phyloP scores from a whole-genome alignment of 2,888 invertebrate species.

The Limnephilus marmoratus region DNA sequence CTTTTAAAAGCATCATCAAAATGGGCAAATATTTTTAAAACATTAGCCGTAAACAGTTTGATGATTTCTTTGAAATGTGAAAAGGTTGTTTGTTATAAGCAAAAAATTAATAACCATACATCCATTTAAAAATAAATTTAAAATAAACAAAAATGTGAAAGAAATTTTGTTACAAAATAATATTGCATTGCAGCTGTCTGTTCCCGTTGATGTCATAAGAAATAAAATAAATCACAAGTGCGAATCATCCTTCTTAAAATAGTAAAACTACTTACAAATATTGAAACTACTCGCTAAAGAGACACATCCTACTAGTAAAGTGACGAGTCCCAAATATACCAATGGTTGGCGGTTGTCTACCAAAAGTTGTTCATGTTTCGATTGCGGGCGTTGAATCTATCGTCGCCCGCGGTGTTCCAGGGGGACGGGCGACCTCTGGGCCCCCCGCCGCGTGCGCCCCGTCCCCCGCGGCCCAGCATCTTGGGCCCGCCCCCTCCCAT shows the following conservation, averaged over 20 bases:
- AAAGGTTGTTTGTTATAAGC: background rate
- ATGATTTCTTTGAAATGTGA: background rate
- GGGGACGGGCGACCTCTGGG: conserved; percentile 74
- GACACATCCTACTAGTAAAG: conserved; percentile 1
- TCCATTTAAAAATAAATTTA: background rate
- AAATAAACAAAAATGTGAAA: background rate
- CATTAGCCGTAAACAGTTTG: background rate
- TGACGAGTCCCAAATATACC: background rate
- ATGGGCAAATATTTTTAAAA: background rate
- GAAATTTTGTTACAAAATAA: background rate
- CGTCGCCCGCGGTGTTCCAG: conserved; percentile 70
- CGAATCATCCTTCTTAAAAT: background rate
- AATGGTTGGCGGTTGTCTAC: conserved; percentile 14
- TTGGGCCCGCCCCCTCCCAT: conserved; percentile 41
- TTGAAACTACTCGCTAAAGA: background rate
- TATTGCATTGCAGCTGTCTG: background rate
- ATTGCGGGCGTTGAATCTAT: conserved; percentile 70
- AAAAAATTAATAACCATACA: background rate
- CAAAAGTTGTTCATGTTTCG: conserved; percentile 53
- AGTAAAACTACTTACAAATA: conserved; percentile 21
- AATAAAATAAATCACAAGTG: background rate
- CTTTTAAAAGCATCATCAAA: background rate
- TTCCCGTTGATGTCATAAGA: background rate
- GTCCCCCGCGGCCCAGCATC: conserved; percentile 40
- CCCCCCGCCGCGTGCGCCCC: conserved; percentile 68